Evolutionary conservation across 2,797 vertebrate genomes (phyloP).

Genomic region (Sebastes trivittatus): DNA sequence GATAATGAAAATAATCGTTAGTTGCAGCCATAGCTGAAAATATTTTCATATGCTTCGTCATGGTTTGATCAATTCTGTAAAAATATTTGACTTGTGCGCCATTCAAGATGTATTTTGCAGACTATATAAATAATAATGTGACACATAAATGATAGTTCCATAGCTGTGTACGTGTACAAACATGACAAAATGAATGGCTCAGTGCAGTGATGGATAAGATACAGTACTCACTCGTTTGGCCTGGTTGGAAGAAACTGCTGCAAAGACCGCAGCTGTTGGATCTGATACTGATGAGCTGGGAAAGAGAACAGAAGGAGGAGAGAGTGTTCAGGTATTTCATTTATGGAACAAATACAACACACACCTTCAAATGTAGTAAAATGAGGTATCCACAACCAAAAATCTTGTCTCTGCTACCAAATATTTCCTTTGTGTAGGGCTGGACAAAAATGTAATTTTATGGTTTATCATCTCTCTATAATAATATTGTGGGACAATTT

Average conservation of each 20-base stretch:
- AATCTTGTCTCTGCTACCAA: neutral
- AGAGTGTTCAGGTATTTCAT: neutral
- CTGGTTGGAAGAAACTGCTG: conserved; percentile 83
- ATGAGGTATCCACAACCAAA: neutral
- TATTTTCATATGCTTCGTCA: neutral
- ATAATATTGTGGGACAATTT: neutral
- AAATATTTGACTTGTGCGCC: neutral
- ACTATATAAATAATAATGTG: neutral
- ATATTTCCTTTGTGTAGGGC: neutral
- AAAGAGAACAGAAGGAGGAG: neutral
- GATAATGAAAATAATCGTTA: too few species aligned
- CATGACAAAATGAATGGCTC: neutral
- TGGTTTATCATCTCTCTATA: neutral
- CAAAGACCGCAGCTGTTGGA: conserved; percentile 81
- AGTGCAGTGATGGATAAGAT: neutral
- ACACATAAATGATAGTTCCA: neutral
- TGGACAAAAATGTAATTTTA: neutral
- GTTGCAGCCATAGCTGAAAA: too few species aligned
- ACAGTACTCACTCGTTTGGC: conserved; percentile 86
- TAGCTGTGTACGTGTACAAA: neutral
- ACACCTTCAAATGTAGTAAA: neutral
- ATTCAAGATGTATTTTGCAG: neutral
- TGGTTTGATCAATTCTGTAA: neutral
- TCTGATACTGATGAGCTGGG: conserved; percentile 83
- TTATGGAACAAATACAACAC: neutral